Base-by-base conservation (phyloP, 2,113 vertebrate genomes). In the Thamnophis sirtalis region DNA sequence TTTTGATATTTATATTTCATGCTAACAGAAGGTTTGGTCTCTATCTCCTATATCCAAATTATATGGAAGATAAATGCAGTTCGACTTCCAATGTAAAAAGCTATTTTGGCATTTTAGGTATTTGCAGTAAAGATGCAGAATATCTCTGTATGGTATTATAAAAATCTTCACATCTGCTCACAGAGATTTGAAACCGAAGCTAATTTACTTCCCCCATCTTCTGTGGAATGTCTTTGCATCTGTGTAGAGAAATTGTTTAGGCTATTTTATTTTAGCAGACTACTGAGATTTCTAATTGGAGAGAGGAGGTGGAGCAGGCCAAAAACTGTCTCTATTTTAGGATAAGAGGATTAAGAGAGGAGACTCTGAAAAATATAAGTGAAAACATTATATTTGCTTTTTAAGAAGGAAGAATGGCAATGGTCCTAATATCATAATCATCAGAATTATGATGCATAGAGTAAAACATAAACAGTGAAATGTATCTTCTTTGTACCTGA, bases 1-100 rank as follows among this genome's bases (percentile, higher is more conserved):
- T 63, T 33, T 86, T 63, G 55, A 89, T 1, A 88, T 63, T 95
- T 96, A 24, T 85, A 15, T 97, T 97, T 97, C 55, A 89, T 91
- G 90, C 73, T 73, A 49, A 87, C 3, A 13, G 5, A 8, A 63
- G 92, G 94, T 89, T 84, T 88, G 89, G 55, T 0, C 1, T 2
- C 9, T 15, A 10, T 13, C 28, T 86, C 28, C 5, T 88, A 1
- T 0, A 48, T 90, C n/a, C 73, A 24, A 89, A 80, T 56, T 0
- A 49, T 89, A 91, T 91, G 54, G 80, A 80, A 80, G 73, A 89
- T 88, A 0, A 92, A 15, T 88, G 86, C 63, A 90, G 93, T 89
- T 91, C 24, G 93, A 1, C 1, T 3, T 51, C 0, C 88, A 5
- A 22, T 87, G 48, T 51, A 84, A 22, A 28, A 88, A 19, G 9